A percentile compares a stretch with the other conserved stretches of the same genome.
Conservation (phyloP, 1,140 invertebrate genomes). For the Dreissena rostriformis region DNA sequence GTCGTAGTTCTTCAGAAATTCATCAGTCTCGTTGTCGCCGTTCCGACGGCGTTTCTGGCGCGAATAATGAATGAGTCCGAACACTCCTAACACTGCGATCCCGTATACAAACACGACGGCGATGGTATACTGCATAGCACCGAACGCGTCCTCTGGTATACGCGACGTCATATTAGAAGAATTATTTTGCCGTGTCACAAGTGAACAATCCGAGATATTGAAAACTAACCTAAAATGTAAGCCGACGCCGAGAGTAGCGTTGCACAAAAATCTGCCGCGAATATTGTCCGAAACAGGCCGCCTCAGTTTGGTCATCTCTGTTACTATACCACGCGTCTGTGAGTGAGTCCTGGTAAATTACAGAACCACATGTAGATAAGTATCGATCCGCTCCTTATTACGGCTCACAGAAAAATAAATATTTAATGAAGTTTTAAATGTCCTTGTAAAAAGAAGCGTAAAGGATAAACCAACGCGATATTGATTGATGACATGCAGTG, state of each 20-base stretch:
- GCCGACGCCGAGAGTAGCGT: slow-evolving; percentile 24
- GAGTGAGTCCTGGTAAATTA: background rate
- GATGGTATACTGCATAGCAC: slow-evolving; percentile 48
- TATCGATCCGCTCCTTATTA: background rate
- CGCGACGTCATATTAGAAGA: background rate
- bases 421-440: slow-evolving; percentile 17
- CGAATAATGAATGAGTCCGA: slow-evolving; percentile 22
- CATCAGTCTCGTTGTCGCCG: slow-evolving; percentile 23
- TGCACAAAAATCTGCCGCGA: slow-evolving; percentile 26
- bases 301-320: background rate
- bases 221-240: slow-evolving; percentile 14
- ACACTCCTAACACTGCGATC: slow-evolving; percentile 39
- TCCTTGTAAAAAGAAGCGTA: no score
- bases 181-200: background rate
- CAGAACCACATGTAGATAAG: background rate
- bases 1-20: slow-evolving; percentile 49
- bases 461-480: no score
- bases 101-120: slow-evolving; percentile 45
- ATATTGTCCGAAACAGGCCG: background rate
- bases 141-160: slow-evolving; percentile 20
- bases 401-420: slow-evolving; percentile 1
- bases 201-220: slow-evolving; percentile 35
- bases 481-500: no score
- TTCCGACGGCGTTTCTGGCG: slow-evolving; percentile 8
- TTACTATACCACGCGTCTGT: background rate